These are phyloP conservation scores for Pavo muticus DNA, from an alignment of 2,113 vertebrate species.

Conservation along the genomic window DNA sequence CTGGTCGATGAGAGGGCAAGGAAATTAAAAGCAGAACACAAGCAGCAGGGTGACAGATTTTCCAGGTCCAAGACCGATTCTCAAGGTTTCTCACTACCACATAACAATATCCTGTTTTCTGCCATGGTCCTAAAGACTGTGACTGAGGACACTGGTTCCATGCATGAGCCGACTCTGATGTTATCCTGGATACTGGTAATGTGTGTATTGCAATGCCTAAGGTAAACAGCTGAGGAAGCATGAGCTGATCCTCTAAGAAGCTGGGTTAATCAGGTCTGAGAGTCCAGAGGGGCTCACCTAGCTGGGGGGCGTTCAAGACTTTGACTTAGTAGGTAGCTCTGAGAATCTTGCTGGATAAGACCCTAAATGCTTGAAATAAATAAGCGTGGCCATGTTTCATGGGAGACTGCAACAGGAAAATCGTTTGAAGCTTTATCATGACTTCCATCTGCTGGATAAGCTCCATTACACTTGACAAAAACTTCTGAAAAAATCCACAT, in stretches of 20 bases:
- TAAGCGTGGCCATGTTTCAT: background rate
- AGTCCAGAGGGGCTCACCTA: background rate
- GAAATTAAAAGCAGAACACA: background rate
- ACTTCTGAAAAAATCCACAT: constrained; percentile 32
- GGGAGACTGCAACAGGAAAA: background rate
- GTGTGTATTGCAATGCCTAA: background rate
- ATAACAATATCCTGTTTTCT: background rate
- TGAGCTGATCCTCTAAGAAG: background rate
- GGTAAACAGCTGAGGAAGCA: background rate
- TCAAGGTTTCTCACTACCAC: background rate
- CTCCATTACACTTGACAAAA: background rate
- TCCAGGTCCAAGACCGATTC: background rate
- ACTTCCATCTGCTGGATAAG: constrained; percentile 22
- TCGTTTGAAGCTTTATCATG: background rate
- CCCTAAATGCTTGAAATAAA: background rate
- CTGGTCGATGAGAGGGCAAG: background rate
- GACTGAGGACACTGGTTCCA: background rate
- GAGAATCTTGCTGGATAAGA: background rate
- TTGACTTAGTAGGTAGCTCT: background rate
- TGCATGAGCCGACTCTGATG: background rate
- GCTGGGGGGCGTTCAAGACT: background rate
- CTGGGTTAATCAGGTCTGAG: background rate
- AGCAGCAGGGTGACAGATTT: background rate
- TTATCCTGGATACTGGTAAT: background rate
- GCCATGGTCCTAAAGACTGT: background rate